Base-by-base conservation (phyloP, 2,797 vertebrate species). In the Orientallactaga sibirica region DNA sequence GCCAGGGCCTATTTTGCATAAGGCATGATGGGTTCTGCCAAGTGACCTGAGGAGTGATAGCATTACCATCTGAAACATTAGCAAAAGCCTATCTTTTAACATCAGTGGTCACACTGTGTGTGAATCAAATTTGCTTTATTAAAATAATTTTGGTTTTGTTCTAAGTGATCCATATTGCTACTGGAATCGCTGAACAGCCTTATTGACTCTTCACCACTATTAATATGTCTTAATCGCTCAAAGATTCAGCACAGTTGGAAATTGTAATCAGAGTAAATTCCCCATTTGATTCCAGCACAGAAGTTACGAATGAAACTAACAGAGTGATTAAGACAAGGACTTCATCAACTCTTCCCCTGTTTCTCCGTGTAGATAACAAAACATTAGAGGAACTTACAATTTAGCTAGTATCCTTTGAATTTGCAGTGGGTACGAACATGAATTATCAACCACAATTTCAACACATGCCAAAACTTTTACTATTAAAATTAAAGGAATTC, bases 91-190 rank as follows among this genome's bases (percentile, higher is more conserved):
- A 87, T 95, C 92, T 94, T 97, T 83, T 97, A 95, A 96, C 94
- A 90, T 94, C 27, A 29, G 81, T 88, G 94, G 88, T 97, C 91
- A 97, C 82, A 91, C 86, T 95, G 80, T n/a, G 61, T 95, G 71
- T 95, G 86, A 96, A 94, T 95, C 88, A 96, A 92, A 96, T 95
- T 90, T 96, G 76, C 80, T 94, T 83, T 95, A 91, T 89, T 93
- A 88, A 96, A 98, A 94, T 95, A 96, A 96, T 89, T 97, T 88
- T 43, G 5, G 9, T 94, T 96, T 94, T 97, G 77, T 94, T 97
- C 94, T 94, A 61, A 93, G 67, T 94, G 58, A 41, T 97, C 92
- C 91, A 79, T 12, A 1, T 66, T 90, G 94, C 92, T 80, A 85
- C 86, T 81, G 4, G 75, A 96, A 64, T 88, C 79, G 92, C 24